Evolutionary conservation across 2,888 invertebrate genomes (phyloP).

Genomic region (Barypeithes pellucidus): DNA sequence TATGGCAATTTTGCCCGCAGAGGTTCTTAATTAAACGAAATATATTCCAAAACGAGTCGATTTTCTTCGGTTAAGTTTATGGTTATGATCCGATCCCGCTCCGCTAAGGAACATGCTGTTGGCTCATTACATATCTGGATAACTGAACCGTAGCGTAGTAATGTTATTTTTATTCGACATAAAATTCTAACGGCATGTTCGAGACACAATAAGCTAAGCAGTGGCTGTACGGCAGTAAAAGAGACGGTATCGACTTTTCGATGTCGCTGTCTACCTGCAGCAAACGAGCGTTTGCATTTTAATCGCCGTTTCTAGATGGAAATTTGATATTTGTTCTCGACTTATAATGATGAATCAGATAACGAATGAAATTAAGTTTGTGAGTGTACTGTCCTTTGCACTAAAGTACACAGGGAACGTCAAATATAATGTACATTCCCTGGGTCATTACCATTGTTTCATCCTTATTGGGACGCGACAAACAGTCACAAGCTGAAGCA

Average conservation of each 20-base stretch:
- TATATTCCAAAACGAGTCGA: constrained; percentile 61
- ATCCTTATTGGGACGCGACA: too few relatives aligned
- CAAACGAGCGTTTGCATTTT: constrained; percentile 36
- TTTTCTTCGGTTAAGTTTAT: constrained; percentile 63
- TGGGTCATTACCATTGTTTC: too few relatives aligned
- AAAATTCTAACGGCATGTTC: constrained; percentile 66
- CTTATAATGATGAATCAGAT: background rate
- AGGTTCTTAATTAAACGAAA: constrained; percentile 62
- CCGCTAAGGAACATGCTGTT: constrained; percentile 64
- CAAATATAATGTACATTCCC: too few relatives aligned
- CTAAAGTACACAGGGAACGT: too few relatives aligned
- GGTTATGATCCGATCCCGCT: constrained; percentile 62
- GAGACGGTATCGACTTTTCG: constrained; percentile 47
- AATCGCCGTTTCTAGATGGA: constrained; percentile 25
- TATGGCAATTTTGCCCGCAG: constrained; percentile 55
- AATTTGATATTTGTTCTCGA: constrained; percentile 9
- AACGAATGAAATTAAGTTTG: background rate
- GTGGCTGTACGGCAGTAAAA: constrained; percentile 39
- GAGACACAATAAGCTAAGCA: constrained; percentile 62
- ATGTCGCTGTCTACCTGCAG: constrained; percentile 46
- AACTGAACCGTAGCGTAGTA: constrained; percentile 65
- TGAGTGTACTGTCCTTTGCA: too few relatives aligned
- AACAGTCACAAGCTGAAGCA: too few relatives aligned
- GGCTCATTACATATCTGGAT: constrained; percentile 67
- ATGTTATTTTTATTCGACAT: constrained; percentile 68